Evolutionary conservation across 2,113 vertebrate species (phyloP), one percentile per base, ranked within the genome.

Genomic region (Lasiurus borealis): DNA sequence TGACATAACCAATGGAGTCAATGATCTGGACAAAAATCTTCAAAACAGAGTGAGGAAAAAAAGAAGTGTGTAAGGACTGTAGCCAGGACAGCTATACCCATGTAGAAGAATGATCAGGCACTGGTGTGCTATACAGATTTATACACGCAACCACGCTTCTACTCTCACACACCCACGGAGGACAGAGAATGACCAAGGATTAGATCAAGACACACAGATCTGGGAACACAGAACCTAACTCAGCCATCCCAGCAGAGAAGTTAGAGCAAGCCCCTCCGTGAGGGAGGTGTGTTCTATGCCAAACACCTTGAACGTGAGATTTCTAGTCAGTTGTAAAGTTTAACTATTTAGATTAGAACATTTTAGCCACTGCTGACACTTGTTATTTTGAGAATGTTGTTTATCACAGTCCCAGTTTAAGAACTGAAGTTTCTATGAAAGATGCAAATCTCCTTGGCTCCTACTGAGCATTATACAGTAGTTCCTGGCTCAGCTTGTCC

Each of bases 331-430:
- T 36, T 71, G 8, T 34, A 31, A 78, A 34, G 25, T 85, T 91
- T 57, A 83, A 82, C 73, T 85, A 50, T 44, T 84, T 71, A 90
- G 89, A 80, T 84, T 71, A 90, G 89, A 80, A 86, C 40, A 64
- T 12, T 18, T 59, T 66, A 16, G 48, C 50, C 40, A 36, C 57
- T 69, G 6, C 19, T 76, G 83, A 44, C 2, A 66, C 12, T 52
- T 46, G 21, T 59, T 77, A 50, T 48, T 90, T 57, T 36, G 40
- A 84, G 73, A 89, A 46, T 81, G n/a, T 14, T 44, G 18, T 27
- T 81, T 27, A 86, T 13, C 48, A 48, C 6, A 31, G 69, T 62
- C 16, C 23, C 36, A 48, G 25, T 52, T 89, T 66, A 83, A 95
- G 46, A 82, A 31, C 19, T 36, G 44, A 69, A 34, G 34, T 5